These are phyloP conservation scores for Holcopasites calliopsidis DNA, from an alignment of 1,140 invertebrate species.

Conservation along the genomic window DNA sequence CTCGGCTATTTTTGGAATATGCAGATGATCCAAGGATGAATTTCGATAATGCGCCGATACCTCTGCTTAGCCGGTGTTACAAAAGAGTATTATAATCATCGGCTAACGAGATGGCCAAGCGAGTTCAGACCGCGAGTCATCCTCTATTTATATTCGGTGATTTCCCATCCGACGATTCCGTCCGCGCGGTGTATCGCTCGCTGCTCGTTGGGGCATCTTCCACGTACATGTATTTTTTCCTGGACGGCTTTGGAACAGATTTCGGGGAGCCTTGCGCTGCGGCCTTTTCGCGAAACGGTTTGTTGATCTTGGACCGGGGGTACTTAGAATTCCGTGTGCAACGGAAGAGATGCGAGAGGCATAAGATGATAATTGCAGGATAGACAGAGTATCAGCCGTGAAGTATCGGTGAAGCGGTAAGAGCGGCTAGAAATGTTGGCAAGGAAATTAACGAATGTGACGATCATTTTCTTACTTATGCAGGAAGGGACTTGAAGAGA, in stretches of 20 bases:
- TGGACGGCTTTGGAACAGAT: slow-evolving; percentile 34
- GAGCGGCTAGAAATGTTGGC: no score
- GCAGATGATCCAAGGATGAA: neutral
- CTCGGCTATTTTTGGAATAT: slow-evolving; percentile 45
- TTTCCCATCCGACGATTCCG: slow-evolving; percentile 62
- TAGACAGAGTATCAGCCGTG: neutral
- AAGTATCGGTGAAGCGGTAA: neutral
- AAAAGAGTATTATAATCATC: slow-evolving; percentile 50
- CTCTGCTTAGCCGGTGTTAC: neutral
- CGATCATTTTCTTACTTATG: neutral
- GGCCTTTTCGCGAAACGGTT: neutral
- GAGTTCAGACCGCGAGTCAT: slow-evolving; percentile 66
- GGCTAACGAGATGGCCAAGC: slow-evolving; percentile 51
- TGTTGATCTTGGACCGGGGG: neutral
- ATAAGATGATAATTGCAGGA: neutral
- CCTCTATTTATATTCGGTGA: slow-evolving; percentile 70
- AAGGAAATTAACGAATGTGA: no score
- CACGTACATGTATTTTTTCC: slow-evolving; percentile 37
- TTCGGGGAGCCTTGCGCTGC: slow-evolving; percentile 1
- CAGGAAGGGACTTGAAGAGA: no score
- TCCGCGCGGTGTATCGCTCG: slow-evolving; percentile 28
- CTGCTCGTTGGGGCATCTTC: slow-evolving; percentile 9
- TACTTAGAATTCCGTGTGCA: neutral
- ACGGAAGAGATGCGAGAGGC: neutral
- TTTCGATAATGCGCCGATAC: slow-evolving; percentile 33